Evolutionary conservation across 2,888 invertebrate species (phyloP).

Genomic region (Slavum lentiscoides): DNA sequence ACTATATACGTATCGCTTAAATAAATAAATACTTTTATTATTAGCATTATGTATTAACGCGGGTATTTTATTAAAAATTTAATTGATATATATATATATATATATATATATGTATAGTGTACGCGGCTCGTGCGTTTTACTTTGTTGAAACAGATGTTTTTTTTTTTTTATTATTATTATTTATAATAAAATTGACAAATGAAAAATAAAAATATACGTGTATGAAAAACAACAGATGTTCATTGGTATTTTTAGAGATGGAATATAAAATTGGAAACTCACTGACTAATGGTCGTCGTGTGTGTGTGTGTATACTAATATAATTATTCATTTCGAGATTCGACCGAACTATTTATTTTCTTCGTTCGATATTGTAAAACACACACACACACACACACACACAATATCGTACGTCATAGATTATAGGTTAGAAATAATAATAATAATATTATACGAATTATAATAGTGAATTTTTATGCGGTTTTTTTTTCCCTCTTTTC

Average conservation of each 20-base stretch:
- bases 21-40: slow-evolving; percentile 16
- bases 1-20: neutral
- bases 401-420: slow-evolving; percentile 13
- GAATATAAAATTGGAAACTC: slow-evolving; percentile 43
- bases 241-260: slow-evolving; percentile 49
- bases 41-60: neutral
- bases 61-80: slow-evolving; percentile 18
- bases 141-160: slow-evolving; percentile 51
- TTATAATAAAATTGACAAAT: slow-evolving; percentile 52
- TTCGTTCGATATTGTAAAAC: slow-evolving; percentile 31
- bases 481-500: neutral
- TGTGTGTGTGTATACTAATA: neutral
- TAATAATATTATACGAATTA: no score
- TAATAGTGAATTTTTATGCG: no score
- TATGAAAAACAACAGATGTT: slow-evolving; percentile 49
- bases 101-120: no score
- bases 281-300: slow-evolving; percentile 29
- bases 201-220: slow-evolving; percentile 28
- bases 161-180: no score
- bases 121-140: neutral
- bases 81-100: slow-evolving; percentile 10
- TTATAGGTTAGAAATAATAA: slow-evolving; percentile 37
- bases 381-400: neutral
- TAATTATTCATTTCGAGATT: slow-evolving; percentile 34
- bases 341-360: slow-evolving; percentile 17